These are phyloP conservation scores for Protaetia brevitarsis DNA, from an alignment of 1,140 invertebrate genomes.

Conservation along the genomic window DNA sequence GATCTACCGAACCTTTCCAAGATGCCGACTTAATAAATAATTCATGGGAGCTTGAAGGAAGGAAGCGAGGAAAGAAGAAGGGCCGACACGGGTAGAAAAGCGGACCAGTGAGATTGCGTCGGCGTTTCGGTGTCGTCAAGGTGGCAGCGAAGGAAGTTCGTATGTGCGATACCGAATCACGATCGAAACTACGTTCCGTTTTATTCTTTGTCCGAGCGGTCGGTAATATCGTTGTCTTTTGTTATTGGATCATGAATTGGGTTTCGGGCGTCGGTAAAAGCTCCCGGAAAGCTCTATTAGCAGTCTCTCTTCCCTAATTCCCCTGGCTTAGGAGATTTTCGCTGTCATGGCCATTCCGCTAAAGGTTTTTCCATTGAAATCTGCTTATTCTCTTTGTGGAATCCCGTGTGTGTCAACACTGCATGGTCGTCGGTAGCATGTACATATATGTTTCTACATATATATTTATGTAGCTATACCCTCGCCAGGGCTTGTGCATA, in stretches of 20 bases:
- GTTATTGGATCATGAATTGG: conserved; percentile 52
- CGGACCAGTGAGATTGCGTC: background rate
- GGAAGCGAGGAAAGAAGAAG: background rate
- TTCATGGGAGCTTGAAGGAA: background rate
- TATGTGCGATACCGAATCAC: conserved; percentile 21
- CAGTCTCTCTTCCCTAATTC: conserved; percentile 51
- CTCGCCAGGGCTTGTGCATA: too few species aligned
- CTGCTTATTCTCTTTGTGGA: conserved; percentile 47
- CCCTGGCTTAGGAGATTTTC: conserved; percentile 48
- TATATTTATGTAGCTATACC: conserved; percentile 31
- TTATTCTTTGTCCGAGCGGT: conserved; percentile 46
- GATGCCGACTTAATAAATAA: background rate
- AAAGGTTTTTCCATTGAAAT: conserved; percentile 48
- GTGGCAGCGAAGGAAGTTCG: background rate
- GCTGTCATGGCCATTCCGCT: conserved; percentile 45
- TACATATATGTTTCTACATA: conserved; percentile 4
- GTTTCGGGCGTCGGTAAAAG: conserved; percentile 49
- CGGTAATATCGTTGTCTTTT: conserved; percentile 52
- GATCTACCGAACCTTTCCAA: background rate
- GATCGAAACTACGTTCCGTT: conserved; percentile 33
- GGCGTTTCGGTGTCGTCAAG: conserved; percentile 9
- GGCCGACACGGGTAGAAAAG: background rate
- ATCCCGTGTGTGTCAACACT: conserved; percentile 18
- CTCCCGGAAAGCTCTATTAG: conserved; percentile 50
- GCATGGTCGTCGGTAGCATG: conserved; percentile 14